Base-by-base conservation (phyloP, 2,888 invertebrate species). In the Cyclophora albipunctata region DNA sequence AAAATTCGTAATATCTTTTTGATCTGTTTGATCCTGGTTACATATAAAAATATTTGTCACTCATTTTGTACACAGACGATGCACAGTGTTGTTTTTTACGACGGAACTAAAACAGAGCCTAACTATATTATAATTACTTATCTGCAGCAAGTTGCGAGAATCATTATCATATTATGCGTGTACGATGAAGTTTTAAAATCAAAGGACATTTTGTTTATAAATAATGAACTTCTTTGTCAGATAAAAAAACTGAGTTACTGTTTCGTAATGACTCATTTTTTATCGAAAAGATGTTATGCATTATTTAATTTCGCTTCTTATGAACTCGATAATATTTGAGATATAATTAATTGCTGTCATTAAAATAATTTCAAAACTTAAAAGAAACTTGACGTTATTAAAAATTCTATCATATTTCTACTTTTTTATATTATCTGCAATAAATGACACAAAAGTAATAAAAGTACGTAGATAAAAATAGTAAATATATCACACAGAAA, bases 211-310 rank as follows among this genome's bases (percentile, higher is more conserved):
- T 49, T 58, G 54, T 55, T 48, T 45, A 50, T 40, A 42, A n/a
- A 43, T 43, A 53, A 66, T 53, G 69, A 50, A 46, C 47, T n/a
- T 53, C 58, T 52, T 64, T 66, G 61, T 63, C 43, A 56, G 37
- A 50, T 56, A 61, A 62, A 64, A 61, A 20, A 58, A 37, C 4
- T 35, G 20, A 60, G 47, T 52, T 52, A 54, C 57, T 64, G 49
- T 63, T 53, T 49, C 57, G 52, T 51, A 58, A 51, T 63, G 58
- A 64, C 46, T 61, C 55, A 60, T 50, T 43, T 43, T 43, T 43
- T 34, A 43, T 20, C 5, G 2, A 5, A 20, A 43, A 1, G 37
- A 33, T 34, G 20, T 43, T 43, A 20, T 43, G 5, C 20, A 34
- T 20, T 40, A 33, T 33, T 41, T n/a, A 41, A 41, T 6, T 42